These are phyloP conservation scores for Brachylomia viminalis DNA, from an alignment of 2,888 invertebrate genomes.

Conservation along the genomic window DNA sequence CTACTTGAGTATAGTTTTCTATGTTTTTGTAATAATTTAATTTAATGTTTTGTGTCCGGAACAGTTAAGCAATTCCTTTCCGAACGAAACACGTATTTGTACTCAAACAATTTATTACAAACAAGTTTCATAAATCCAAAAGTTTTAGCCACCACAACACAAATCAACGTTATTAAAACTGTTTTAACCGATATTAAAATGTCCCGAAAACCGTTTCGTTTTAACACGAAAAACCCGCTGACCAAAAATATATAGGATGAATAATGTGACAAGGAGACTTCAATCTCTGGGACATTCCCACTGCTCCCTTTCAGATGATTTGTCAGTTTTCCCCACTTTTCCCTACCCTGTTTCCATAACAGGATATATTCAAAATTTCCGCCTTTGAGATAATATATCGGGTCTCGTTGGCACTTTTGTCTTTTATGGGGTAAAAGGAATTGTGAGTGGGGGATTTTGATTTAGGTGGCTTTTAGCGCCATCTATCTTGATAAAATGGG, in stretches of 20 bases:
- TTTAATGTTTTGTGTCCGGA: too few relatives aligned
- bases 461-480: conserved; percentile 28
- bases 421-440: conserved; percentile 48
- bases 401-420: conserved; percentile 49
- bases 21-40: too few relatives aligned
- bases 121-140: conserved; percentile 52
- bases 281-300: conserved; percentile 38
- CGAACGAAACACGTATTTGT: conserved; percentile 26
- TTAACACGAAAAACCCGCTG: conserved; percentile 39
- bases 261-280: conserved; percentile 60
- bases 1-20: too few relatives aligned
- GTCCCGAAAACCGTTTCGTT: conserved; percentile 39
- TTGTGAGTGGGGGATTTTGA: conserved; percentile 32
- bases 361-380: conserved; percentile 50
- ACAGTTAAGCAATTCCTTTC: not conserved
- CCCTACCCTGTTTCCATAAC: conserved; percentile 2
- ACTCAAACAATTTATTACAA: conserved; percentile 30
- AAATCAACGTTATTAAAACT: conserved; percentile 59
- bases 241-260: conserved; percentile 52
- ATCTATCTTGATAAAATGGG: conserved; percentile 8
- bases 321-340: conserved; percentile 33
- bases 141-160: conserved; percentile 28
- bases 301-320: conserved; percentile 42
- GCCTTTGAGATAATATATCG: conserved; percentile 46
- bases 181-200: conserved; percentile 54